These are phyloP conservation scores for Echinops telfairi DNA, from an alignment of 2,113 vertebrate genomes.

Conservation along the genomic window DNA sequence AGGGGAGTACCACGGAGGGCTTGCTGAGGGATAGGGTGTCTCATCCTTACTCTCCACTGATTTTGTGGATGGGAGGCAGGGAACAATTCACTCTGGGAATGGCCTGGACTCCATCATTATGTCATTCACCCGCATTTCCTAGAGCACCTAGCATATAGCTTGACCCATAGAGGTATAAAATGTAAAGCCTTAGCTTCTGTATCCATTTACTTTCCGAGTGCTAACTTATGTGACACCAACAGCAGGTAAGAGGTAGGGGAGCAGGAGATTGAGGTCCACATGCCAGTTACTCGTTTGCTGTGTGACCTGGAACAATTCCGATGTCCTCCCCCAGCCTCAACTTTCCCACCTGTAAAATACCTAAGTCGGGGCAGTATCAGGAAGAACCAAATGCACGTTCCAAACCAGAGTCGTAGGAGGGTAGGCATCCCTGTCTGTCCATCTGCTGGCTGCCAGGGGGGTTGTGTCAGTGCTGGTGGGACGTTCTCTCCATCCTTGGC, in stretches of 20 bases:
- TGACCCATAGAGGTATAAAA: background rate
- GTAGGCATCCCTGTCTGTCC: background rate
- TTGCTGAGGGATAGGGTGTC: background rate
- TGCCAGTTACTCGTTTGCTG: background rate
- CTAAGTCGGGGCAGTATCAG: background rate
- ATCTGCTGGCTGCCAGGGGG: too few species aligned
- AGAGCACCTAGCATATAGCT: background rate
- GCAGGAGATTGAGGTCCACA: background rate
- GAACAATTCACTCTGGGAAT: background rate
- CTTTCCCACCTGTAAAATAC: background rate
- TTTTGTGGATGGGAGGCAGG: background rate
- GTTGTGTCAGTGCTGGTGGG: background rate
- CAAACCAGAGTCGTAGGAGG: background rate
- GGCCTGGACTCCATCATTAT: rapidly evolving
- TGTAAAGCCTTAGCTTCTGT: background rate
- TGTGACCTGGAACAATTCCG: background rate
- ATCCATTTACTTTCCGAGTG: background rate
- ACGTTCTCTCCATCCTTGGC: background rate
- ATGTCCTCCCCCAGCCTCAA: background rate
- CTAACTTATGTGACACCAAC: background rate
- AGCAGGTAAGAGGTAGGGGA: background rate
- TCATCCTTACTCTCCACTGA: background rate
- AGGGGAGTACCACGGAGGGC: background rate
- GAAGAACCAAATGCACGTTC: background rate
- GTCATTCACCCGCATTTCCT: background rate